A percentile compares a stretch with the other conserved stretches of the same genome.
Evolutionary conservation across 2,888 invertebrate genomes (phyloP).

Genomic region (Dolomedes plantarius): DNA sequence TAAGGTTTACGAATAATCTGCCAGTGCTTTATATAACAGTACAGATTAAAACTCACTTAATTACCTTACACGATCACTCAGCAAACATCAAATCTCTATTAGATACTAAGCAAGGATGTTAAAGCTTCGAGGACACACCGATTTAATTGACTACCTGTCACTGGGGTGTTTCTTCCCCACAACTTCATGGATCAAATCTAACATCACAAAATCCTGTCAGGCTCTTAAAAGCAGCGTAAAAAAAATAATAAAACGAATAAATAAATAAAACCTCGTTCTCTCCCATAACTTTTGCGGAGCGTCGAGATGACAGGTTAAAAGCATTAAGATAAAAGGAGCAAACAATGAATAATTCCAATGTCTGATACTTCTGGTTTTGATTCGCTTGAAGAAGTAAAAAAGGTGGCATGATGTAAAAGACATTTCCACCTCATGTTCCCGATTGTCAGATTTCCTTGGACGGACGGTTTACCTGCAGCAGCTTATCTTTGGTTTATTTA

Average conservation of each 20-base stretch:
- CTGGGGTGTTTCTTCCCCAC: neutral
- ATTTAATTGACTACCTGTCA: neutral
- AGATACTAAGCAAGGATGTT: no score
- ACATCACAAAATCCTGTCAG: neutral
- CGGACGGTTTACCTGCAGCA: neutral
- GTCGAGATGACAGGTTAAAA: conserved; percentile 28
- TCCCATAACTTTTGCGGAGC: conserved; percentile 6
- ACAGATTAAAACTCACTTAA: no score
- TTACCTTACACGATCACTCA: no score
- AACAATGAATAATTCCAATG: conserved; percentile 27
- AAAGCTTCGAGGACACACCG: neutral
- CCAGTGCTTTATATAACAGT: no score
- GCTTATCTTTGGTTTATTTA: neutral
- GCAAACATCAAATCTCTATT: no score
- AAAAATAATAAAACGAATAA: neutral
- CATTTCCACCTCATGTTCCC: conserved; percentile 24
- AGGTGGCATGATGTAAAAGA: neutral
- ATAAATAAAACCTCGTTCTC: neutral
- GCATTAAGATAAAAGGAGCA: conserved; percentile 10
- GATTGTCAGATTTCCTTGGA: conserved; percentile 20
- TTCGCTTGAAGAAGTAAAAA: conserved; percentile 15
- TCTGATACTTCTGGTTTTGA: conserved; percentile 10
- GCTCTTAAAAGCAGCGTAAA: neutral
- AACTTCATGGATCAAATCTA: neutral
- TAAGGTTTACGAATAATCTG: no score